Evolutionary conservation across 2,888 invertebrate genomes (phyloP).

Genomic region (Leuctra nigra): DNA sequence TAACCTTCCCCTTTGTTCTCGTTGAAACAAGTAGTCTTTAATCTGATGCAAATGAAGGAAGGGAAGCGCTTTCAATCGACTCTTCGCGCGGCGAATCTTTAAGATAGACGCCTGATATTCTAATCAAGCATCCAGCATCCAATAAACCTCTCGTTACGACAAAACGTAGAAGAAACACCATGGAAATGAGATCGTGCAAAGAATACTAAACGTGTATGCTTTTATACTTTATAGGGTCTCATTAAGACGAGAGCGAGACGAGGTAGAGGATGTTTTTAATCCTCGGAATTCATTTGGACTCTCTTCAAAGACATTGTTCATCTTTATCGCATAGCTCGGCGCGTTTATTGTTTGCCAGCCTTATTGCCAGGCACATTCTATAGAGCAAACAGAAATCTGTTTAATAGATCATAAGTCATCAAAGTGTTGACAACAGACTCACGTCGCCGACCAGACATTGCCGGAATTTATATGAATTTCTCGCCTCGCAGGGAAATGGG

Average conservation of each 20-base stretch:
- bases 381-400: no score
- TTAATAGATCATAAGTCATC: no score
- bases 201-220: not conserved
- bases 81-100: not conserved
- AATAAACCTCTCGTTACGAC: not conserved
- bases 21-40: not conserved
- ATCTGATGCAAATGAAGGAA: slow-evolving; percentile 4
- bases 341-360: no score
- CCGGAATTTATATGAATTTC: no score
- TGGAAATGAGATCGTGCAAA: not conserved
- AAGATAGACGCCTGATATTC: not conserved
- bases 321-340: no score
- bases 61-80: not conserved
- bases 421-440: no score
- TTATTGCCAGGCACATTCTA: no score
- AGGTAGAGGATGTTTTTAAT: no score
- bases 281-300: no score
- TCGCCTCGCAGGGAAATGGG: no score
- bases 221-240: not conserved
- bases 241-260: not conserved
- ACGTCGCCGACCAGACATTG: no score
- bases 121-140: not conserved
- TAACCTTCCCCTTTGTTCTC: not conserved
- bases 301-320: no score
- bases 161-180: not conserved